These are phyloP conservation scores for Fringilla coelebs DNA, from an alignment of 2,797 vertebrate species.

Conservation along the genomic window DNA sequence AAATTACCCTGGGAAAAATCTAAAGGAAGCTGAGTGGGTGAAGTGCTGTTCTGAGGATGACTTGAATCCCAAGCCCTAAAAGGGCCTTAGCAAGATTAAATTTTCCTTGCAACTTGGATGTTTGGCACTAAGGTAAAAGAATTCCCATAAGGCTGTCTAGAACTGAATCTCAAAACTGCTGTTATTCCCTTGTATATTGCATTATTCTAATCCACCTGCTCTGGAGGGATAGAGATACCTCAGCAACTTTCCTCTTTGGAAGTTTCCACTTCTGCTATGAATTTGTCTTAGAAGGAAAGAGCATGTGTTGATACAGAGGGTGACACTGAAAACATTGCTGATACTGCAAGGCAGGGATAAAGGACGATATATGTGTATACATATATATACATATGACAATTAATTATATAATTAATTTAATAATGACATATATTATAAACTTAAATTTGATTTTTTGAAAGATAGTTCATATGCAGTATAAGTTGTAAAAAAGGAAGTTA, in stretches of 20 bases:
- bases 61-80: background rate
- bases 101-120: background rate
- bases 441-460: background rate
- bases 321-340: background rate
- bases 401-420: background rate
- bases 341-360: background rate
- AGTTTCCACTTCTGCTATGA: background rate
- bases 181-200: background rate
- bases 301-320: rapidly evolving
- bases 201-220: background rate
- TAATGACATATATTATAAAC: background rate
- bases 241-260: background rate
- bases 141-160: background rate
- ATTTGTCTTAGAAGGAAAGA: background rate
- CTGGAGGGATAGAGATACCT: background rate
- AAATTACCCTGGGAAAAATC: background rate
- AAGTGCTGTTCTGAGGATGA: background rate
- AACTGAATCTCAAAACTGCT: background rate
- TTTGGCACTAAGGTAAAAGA: background rate
- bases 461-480: background rate
- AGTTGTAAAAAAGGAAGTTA: background rate
- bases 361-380: background rate
- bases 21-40: background rate
- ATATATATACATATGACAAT: rapidly evolving
- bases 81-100: background rate